Base-by-base conservation (phyloP, 2,888 invertebrate species). In the Dioctria linearis region DNA sequence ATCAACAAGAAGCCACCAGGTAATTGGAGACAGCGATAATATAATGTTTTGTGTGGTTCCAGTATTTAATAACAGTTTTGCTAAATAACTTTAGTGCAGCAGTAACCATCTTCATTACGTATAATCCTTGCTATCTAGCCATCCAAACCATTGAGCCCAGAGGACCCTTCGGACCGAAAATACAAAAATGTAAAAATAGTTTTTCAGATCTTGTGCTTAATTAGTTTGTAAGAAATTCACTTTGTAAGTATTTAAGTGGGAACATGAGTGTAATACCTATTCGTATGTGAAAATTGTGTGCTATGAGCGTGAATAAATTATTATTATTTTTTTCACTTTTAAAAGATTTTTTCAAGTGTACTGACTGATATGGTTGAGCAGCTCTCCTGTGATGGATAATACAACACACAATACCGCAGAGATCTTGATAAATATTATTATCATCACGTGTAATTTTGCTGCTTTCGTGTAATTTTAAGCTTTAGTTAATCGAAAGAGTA, bases 1-100 rank as follows among this genome's bases (percentile, higher is more conserved):
- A 43, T 80, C 78, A 81, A 82, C 49, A 25, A 82, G 4, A 79
- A 78, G 46, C 75, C 82, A 9, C 54, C 80, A 73, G 79, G 82
- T 79, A 83, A 82, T 82, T 59, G 61, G 39, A 25, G 25, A 54
- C 11, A 13, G 46, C 46, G 49, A 25, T 25, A 25, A 25, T 25
- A 25, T 25, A 25, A 25, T 25, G 25, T 25, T 25, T 25, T 25
- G 25, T 25, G 25, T 25, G 25, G 25, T 25, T 25, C 25, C 25
- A 25, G 25, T 25, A 25, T 25, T 25, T 25, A 49, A 43, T 25
- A 13, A 54, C 46, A 39, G 37, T 71, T 51, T 71, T 66, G 46
- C 8, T 40, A 67, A 67, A 71, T 61, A 61, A 42, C 49, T 75
- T 43, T 43, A 75, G 75, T 40, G 75, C 75, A 75, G 75, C 75